Conservation (phyloP, 2,797 vertebrate genomes). For the Chaenodraco wilsoni region DNA sequence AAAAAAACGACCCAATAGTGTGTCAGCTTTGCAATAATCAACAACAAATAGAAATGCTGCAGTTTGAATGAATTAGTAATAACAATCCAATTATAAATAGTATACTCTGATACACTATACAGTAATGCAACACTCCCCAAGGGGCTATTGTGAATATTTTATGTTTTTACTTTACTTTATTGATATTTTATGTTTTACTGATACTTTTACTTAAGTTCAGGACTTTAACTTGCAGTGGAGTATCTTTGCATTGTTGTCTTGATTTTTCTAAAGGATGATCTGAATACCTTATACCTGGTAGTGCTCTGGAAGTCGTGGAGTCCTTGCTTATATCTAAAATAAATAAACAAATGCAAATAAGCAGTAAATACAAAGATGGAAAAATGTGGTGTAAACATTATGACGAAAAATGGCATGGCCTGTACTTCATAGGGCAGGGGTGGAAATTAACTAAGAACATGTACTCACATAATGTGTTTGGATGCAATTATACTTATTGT, state of each 20-base stretch:
- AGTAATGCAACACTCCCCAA: not conserved
- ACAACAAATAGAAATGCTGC: not conserved
- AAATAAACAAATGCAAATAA: not conserved
- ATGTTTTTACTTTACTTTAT: too few relatives aligned
- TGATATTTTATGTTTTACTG: too few relatives aligned
- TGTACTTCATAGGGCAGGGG: not conserved
- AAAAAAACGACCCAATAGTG: not conserved
- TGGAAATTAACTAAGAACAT: slow-evolving; percentile 3
- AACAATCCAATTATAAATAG: not conserved
- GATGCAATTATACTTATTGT: not conserved
- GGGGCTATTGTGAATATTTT: not conserved
- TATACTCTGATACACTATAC: not conserved
- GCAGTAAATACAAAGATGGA: not conserved
- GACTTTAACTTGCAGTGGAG: not conserved
- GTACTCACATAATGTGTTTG: not conserved
- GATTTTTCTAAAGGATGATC: not conserved
- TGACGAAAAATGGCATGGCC: not conserved
- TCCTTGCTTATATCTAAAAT: not conserved
- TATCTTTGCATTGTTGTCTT: not conserved
- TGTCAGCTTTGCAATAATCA: not conserved
- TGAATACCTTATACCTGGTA: not conserved
- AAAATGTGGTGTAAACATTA: not conserved
- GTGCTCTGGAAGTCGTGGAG: not conserved
- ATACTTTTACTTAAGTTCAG: not conserved
- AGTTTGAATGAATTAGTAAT: not conserved